Evolutionary conservation across 2,797 vertebrate species (phyloP).

Genomic region (Acrocephalus scirpaceus): DNA sequence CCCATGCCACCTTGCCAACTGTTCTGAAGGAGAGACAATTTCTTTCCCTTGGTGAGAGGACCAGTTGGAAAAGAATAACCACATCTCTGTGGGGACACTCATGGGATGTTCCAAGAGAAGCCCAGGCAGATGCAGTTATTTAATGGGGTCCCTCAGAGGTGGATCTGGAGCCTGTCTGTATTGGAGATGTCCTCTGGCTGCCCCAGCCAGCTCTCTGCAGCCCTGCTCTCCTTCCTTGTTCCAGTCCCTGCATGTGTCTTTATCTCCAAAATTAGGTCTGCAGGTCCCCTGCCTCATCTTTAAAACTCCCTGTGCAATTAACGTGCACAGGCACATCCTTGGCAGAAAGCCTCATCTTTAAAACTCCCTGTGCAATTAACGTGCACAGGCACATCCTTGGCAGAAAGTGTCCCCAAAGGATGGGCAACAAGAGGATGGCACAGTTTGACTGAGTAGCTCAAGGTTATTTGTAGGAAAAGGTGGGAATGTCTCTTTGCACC

Average conservation of each 20-base stretch:
- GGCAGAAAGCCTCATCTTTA: background rate
- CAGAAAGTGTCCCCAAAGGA: background rate
- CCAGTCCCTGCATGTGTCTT: background rate
- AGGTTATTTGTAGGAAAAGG: background rate
- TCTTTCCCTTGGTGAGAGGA: background rate
- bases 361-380: background rate
- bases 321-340: background rate
- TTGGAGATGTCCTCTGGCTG: background rate
- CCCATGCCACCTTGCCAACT: fast-evolving
- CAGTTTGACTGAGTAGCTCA: background rate
- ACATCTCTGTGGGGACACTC: background rate
- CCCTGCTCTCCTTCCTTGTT: background rate
- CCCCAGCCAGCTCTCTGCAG: background rate
- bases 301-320: background rate
- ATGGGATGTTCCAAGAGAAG: background rate
- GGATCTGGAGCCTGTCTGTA: background rate
- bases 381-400: background rate
- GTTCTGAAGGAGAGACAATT: background rate
- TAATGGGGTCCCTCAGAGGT: background rate
- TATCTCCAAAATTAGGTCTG: background rate
- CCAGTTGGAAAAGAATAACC: fast-evolving
- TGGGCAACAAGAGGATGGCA: background rate
- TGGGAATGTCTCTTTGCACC: background rate
- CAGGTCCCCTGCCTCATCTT: background rate
- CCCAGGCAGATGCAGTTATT: background rate